phyloP scores from a whole-genome alignment of 2,888 invertebrate genomes.

The Temnothorax rugatulus region DNA sequence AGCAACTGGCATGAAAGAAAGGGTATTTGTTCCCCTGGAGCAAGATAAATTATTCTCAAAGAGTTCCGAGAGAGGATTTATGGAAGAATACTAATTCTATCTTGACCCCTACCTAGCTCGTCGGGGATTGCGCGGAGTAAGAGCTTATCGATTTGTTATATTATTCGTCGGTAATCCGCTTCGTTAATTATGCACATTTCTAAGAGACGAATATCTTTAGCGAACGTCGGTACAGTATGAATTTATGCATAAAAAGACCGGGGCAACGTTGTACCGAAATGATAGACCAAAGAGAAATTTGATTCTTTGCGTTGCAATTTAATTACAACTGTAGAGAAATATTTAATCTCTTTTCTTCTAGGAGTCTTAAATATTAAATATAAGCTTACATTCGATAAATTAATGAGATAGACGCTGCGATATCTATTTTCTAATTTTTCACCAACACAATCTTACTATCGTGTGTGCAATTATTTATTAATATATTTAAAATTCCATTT shows the following conservation, averaged over 20 bases:
- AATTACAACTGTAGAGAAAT: slow-evolving; percentile 7
- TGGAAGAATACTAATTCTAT: slow-evolving; percentile 46
- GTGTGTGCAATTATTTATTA: background rate
- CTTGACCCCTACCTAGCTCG: slow-evolving; percentile 29
- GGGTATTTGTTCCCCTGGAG: slow-evolving; percentile 19
- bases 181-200: slow-evolving; percentile 53
- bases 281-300: background rate
- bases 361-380: background rate
- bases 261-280: background rate
- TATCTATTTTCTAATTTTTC: background rate
- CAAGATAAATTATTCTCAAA: slow-evolving; percentile 52
- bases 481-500: background rate
- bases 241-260: slow-evolving; percentile 16
- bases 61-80: slow-evolving; percentile 17
- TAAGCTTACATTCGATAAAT: background rate
- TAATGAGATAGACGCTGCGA: background rate
- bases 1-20: slow-evolving; percentile 12
- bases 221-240: background rate
- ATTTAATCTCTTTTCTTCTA: background rate
- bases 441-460: background rate
- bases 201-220: slow-evolving; percentile 30
- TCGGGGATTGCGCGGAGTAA: background rate
- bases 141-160: slow-evolving; percentile 40
- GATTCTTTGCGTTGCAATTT: slow-evolving; percentile 7
- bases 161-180: slow-evolving; percentile 31